Evolutionary conservation across 2,113 vertebrate species (phyloP).

Genomic region (Embiotoca jacksoni): DNA sequence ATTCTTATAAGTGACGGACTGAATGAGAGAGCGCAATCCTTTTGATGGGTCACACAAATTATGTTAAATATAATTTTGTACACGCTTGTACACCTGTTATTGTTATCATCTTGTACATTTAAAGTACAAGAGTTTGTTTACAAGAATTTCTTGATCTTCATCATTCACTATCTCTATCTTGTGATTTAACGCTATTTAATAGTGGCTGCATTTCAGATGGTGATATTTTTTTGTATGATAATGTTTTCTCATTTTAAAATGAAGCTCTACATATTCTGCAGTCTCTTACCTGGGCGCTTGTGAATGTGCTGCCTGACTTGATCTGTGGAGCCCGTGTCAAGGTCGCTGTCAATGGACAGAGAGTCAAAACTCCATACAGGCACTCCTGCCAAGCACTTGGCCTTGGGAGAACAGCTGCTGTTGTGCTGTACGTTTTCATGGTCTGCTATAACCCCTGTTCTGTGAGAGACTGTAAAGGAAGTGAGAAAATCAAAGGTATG

Average conservation of each 20-base stretch:
- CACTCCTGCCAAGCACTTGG: slow-evolving; percentile 76
- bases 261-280: slow-evolving; percentile 8
- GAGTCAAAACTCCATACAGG: slow-evolving; percentile 79
- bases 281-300: slow-evolving; percentile 57
- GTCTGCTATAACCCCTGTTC: slow-evolving; percentile 21
- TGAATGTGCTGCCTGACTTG: slow-evolving; percentile 71
- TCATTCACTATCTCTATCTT: too few relatives aligned
- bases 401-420: slow-evolving; percentile 9
- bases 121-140: too few relatives aligned
- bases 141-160: too few relatives aligned
- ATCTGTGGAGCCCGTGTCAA: slow-evolving; percentile 81
- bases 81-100: not conserved
- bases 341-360: slow-evolving; percentile 83
- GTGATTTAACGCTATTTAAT: not conserved
- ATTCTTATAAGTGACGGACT: slow-evolving; percentile 42
- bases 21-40: slow-evolving; percentile 56
- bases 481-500: slow-evolving; percentile 1
- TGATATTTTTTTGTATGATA: not conserved
- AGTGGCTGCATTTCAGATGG: not conserved
- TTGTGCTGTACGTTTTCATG: slow-evolving; percentile 17
- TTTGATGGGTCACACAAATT: not conserved
- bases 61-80: not conserved
- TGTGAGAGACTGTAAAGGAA: slow-evolving; percentile 39
- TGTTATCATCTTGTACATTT: not conserved
- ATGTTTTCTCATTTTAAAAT: not conserved